Base-by-base conservation (phyloP, 2,113 vertebrate species). In the Gallinago undulata region DNA sequence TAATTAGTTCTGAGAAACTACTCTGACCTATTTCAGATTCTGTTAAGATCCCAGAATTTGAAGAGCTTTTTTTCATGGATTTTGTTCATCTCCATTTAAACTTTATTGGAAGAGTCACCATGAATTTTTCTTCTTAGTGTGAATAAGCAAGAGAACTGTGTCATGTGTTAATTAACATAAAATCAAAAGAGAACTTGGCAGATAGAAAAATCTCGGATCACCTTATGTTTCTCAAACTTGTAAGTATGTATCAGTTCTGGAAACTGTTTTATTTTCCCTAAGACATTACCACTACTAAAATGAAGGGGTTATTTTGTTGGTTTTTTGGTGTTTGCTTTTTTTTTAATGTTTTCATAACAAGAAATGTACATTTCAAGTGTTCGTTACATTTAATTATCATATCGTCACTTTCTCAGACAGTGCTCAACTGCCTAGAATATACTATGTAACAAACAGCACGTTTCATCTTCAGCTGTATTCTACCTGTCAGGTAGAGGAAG, bases 1-100 rank as follows among this genome's bases (percentile, higher is more conserved):
- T 78, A 84, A 90, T 84, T 87, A 78, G 56, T 33, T 72, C 41
- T 67, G 22, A 87, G n/a, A 90, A 82, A 75, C 3, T 82, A 84
- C 22, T 78, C 56, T 87, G 60, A 84, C 68, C 22, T 90, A 30
- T 81, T 82, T 81, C 9, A 10, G n/a, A 19, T 12, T 9, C 37
- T 81, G 17, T 59, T 64, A 90, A 63, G 17, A 75, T 70, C 18
- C 25, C 12, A 70, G 45, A 70, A 76, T 53, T 35, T 53, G 30
- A 70, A 35, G 25, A 64, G 24, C 3, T 76, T 76, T 6, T 69
- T 63, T 50, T 74, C 35, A n/a, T 84, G 37, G 37, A 64, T 64
- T 75, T 12, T 59, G 19, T 67, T 84, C 10, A 57, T 66, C 30
- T 57, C 19, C 3, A 7, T 69, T 93, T 35, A 66, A 66, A 53